Conservation (phyloP, 2,113 vertebrate genomes). For the Callospermophilus lateralis region DNA sequence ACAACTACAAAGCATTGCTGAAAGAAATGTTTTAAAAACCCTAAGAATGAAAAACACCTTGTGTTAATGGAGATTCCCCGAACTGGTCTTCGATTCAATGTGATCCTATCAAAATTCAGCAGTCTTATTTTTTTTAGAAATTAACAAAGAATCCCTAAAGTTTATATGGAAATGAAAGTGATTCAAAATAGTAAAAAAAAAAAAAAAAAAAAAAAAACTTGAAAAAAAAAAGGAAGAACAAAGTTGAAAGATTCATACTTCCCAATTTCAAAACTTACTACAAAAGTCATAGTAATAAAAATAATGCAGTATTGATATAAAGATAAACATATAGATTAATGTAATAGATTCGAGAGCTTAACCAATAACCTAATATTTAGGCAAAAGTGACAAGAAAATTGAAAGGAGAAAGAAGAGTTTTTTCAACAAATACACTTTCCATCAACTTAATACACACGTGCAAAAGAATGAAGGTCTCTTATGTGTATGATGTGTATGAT, state of each 20-base stretch:
- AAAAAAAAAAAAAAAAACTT: background rate
- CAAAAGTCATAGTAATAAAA: background rate
- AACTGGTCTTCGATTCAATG: background rate
- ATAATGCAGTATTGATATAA: background rate
- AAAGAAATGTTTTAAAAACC: background rate
- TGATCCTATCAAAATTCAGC: background rate
- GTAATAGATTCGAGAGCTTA: background rate
- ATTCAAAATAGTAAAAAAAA: background rate
- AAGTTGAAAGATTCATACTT: background rate
- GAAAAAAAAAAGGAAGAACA: background rate
- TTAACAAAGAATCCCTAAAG: background rate
- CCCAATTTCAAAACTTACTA: background rate
- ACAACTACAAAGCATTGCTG: background rate
- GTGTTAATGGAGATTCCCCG: background rate
- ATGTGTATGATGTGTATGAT: background rate
- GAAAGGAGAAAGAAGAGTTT: background rate
- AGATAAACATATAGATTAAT: background rate
- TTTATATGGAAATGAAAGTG: background rate
- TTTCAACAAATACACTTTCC: background rate
- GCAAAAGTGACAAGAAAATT: background rate
- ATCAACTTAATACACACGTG: background rate
- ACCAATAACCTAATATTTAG: background rate
- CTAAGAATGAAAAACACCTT: background rate
- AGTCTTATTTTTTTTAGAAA: constrained; percentile 1
- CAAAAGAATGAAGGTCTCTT: background rate